These are phyloP conservation scores for Macrotis lagotis DNA, from an alignment of 2,113 vertebrate genomes.

Conservation along the genomic window DNA sequence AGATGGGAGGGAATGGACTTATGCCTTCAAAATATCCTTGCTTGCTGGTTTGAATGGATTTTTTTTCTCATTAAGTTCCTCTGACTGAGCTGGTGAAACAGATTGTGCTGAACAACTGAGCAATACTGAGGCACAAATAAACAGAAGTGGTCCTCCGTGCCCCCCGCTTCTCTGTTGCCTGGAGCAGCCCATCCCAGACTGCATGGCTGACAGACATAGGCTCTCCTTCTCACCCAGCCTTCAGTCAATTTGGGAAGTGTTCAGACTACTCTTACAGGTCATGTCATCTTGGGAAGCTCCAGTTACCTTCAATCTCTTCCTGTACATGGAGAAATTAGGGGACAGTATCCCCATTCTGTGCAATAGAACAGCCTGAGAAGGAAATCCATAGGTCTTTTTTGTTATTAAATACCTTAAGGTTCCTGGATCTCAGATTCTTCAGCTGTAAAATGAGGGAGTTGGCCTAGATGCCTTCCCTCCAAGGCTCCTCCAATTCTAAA, in stretches of 20 bases:
- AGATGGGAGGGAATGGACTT: not conserved
- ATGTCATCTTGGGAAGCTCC: not conserved
- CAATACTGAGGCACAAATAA: conserved; percentile 69
- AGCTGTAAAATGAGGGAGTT: not conserved
- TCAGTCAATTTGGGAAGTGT: conserved; percentile 67
- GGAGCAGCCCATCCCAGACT: conserved; percentile 54
- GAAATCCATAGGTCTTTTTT: not conserved
- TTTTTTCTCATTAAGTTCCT: conserved; percentile 52
- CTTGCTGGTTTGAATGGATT: conserved; percentile 56
- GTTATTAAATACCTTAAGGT: not conserved
- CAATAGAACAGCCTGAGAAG: not conserved
- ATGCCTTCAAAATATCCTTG: conserved; percentile 32
- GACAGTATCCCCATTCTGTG: not conserved
- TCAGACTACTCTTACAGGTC: not conserved
- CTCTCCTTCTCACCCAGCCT: conserved; percentile 74
- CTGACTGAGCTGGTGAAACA: conserved; percentile 74
- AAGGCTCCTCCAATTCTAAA: not conserved
- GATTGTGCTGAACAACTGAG: conserved; percentile 71
- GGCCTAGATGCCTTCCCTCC: not conserved
- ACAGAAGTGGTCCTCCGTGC: conserved; percentile 54
- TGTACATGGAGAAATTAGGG: not conserved
- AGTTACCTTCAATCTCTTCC: not conserved
- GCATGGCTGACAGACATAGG: conserved; percentile 72
- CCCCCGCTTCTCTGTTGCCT: conserved; percentile 71
- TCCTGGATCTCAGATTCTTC: not conserved